Evolutionary conservation across 2,888 invertebrate genomes (phyloP).

Genomic region (Schizotus pectinicornis): DNA sequence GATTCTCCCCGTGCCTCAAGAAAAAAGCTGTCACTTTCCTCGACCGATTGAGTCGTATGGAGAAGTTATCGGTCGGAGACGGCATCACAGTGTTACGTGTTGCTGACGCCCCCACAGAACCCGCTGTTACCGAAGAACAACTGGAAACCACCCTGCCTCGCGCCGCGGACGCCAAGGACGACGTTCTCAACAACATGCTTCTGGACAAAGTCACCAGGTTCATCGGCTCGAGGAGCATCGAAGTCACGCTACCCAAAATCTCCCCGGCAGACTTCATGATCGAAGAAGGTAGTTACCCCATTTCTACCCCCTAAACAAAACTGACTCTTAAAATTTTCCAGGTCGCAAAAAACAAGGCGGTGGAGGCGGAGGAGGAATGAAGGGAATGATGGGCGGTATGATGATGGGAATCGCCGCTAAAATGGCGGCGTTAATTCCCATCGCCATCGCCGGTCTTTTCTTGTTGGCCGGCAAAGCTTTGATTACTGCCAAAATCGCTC

Average conservation of each 20-base stretch:
- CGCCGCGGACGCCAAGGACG: slow-evolving; percentile 70
- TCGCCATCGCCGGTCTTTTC: slow-evolving; percentile 82
- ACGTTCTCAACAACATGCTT: slow-evolving; percentile 70
- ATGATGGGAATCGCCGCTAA: slow-evolving; percentile 88
- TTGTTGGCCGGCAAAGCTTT: slow-evolving; percentile 85
- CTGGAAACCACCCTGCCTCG: slow-evolving; percentile 73
- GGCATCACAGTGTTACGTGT: slow-evolving; percentile 71
- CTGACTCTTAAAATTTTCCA: slow-evolving; percentile 53
- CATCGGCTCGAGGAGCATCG: slow-evolving; percentile 76
- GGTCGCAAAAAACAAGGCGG: slow-evolving; percentile 77
- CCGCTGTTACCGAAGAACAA: slow-evolving; percentile 68
- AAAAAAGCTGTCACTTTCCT: slow-evolving; percentile 82
- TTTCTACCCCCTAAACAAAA: slow-evolving; percentile 12
- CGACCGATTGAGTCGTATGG: slow-evolving; percentile 76
- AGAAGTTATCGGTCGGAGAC: slow-evolving; percentile 67
- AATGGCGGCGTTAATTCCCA: slow-evolving; percentile 79
- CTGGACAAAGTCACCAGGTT: slow-evolving; percentile 74
- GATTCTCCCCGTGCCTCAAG: slow-evolving; percentile 77
- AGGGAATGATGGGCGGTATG: slow-evolving; percentile 91
- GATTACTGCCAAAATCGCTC: slow-evolving; percentile 79
- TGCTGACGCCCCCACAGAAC: slow-evolving; percentile 50
- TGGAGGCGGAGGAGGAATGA: slow-evolving; percentile 72
- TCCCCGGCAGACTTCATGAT: slow-evolving; percentile 46
- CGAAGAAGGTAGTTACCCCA: slow-evolving; percentile 23
- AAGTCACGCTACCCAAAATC: slow-evolving; percentile 77